These are phyloP conservation scores for Apus apus DNA, from an alignment of 2,113 vertebrate genomes.

Conservation along the genomic window DNA sequence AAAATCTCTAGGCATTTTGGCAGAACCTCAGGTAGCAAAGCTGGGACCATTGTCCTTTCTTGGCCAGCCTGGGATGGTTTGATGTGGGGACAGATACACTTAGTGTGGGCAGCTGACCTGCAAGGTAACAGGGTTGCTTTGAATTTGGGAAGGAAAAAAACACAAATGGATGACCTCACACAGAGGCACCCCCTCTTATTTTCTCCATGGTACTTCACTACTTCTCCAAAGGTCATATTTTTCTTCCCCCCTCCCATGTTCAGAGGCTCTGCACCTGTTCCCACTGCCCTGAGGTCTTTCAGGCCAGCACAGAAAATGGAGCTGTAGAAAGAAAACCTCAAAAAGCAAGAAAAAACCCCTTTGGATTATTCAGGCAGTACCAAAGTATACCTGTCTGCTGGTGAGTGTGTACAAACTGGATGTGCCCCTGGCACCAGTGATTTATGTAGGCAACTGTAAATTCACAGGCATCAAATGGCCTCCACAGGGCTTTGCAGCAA, in stretches of 20 bases:
- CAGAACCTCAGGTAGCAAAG: not conserved
- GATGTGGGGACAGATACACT: not conserved
- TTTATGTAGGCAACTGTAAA: not conserved
- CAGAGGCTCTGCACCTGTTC: not conserved
- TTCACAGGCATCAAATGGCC: not conserved
- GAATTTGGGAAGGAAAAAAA: not conserved
- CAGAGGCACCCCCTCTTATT: not conserved
- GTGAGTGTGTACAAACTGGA: not conserved
- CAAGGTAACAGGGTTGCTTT: not conserved
- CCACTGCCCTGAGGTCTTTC: not conserved
- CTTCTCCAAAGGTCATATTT: not conserved
- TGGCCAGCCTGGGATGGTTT: not conserved
- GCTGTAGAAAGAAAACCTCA: not conserved
- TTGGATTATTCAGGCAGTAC: not conserved
- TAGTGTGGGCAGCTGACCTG: not conserved
- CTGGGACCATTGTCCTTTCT: not conserved
- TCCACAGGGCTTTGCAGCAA: not conserved
- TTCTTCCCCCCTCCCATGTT: not conserved
- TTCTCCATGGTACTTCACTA: not conserved
- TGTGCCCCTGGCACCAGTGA: not conserved
- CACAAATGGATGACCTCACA: not conserved
- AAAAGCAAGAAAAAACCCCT: not conserved
- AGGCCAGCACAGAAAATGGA: not conserved
- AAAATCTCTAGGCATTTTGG: not conserved
- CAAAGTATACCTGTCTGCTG: not conserved